These are phyloP conservation scores for Callosobruchus maculatus DNA, from an alignment of 2,888 invertebrate genomes.

Conservation along the genomic window DNA sequence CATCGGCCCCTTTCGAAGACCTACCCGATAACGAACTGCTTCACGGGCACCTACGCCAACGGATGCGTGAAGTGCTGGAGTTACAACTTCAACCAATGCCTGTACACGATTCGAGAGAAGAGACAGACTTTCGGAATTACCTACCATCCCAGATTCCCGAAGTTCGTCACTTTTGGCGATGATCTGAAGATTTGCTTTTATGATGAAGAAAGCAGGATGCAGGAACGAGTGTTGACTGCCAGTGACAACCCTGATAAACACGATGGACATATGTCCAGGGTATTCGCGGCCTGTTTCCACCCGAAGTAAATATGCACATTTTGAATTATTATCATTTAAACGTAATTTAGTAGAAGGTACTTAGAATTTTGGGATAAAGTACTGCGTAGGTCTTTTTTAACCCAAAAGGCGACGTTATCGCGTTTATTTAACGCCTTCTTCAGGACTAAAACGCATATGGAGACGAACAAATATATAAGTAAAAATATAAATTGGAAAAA, in stretches of 20 bases:
- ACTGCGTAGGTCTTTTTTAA: too few species aligned
- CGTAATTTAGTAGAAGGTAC: too few species aligned
- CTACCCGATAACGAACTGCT: constrained; percentile 57
- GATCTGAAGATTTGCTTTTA: constrained; percentile 63
- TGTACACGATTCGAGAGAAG: constrained; percentile 63
- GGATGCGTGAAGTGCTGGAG: constrained; percentile 69
- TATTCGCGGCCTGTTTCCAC: constrained; percentile 64
- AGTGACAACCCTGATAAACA: constrained; percentile 48
- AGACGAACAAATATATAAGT: too few species aligned
- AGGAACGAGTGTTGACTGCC: constrained; percentile 58
- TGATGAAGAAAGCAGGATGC: constrained; percentile 64
- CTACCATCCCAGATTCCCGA: constrained; percentile 58
- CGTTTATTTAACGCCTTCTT: too few species aligned
- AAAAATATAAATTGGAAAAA: too few species aligned
- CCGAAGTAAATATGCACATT: constrained; percentile 39
- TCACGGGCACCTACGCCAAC: constrained; percentile 60
- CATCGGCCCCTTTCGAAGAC: constrained; percentile 58
- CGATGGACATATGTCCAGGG: constrained; percentile 62
- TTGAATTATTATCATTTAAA: too few species aligned
- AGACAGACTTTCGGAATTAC: constrained; percentile 61
- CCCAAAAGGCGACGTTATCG: too few species aligned
- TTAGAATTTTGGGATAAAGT: too few species aligned
- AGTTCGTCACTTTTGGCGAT: constrained; percentile 61
- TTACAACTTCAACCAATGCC: constrained; percentile 60
- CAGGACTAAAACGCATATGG: too few species aligned